Base-by-base conservation (phyloP, 2,888 invertebrate species). In the Tolmerus cingulatus region DNA sequence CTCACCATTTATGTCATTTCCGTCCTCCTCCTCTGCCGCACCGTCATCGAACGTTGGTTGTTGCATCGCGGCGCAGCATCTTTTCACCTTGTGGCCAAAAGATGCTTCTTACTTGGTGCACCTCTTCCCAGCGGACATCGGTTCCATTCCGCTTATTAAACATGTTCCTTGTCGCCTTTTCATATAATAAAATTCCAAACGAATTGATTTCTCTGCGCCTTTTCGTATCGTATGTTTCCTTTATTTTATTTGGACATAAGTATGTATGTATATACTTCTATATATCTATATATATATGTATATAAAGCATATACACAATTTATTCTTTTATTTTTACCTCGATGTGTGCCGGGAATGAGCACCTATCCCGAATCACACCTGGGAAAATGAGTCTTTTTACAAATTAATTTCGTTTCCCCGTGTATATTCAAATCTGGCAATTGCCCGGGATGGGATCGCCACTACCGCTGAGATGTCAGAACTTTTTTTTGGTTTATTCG, bases 361-460 rank as follows among this genome's bases (percentile, higher is more conserved):
- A 30, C 79, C 51, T 79, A 79, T 79, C 43, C 79, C 79, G 43
- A 79, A 79, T 79, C 79, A 79, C 79, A 46, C 79, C 79, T 79
- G 79, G 66, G 66, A 79, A 79, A 79, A 79, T 79, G 79, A 79
- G 79, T 79, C 51, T 51, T 23, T n/a, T 79, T 79, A 79, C 79
- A 79, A 79, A 79, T 79, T 79, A 79, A 79, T 79, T 55, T 79
- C 51, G 27, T 79, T 46, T n/a, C 12, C 66, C 19, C 12, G 66
- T 66, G 19, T 66, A 14, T n/a, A 79, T 79, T 46, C 27, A 79
- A 79, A 79, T 79, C 51, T 55, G 79, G 51, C 30, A 23, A 27
- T 66, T 23, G 66, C 66, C 27, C 57, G 7, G 57, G 23, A 57
- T 57, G 57, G 34, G 34, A 34, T 34, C 34, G 5, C 4, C 34